Conservation (phyloP, 2,888 invertebrate species). For the Chrysopilus asiliformis region DNA sequence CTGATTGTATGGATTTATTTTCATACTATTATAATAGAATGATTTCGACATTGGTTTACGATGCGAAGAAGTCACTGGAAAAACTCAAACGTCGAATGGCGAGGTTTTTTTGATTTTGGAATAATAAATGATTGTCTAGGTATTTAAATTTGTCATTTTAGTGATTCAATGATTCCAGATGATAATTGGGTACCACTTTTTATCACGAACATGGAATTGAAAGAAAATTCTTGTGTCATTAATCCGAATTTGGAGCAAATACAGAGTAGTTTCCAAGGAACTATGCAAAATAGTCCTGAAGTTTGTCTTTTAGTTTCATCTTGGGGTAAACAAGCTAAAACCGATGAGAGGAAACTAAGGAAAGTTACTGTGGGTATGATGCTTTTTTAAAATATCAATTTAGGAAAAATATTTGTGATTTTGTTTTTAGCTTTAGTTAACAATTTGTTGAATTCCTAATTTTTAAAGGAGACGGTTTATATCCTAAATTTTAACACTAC, state of each 20-base stretch:
- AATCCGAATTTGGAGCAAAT: constrained; percentile 26
- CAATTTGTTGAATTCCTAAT: too few species aligned
- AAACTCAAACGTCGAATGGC: constrained; percentile 45
- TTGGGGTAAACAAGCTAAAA: constrained; percentile 62
- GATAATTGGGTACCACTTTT: constrained; percentile 19
- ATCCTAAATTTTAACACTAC: background rate
- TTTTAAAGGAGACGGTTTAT: too few species aligned
- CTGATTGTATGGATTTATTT: constrained; percentile 69
- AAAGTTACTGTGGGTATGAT: constrained; percentile 24
- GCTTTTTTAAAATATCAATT: background rate
- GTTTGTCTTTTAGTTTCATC: constrained; percentile 57
- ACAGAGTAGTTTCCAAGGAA: constrained; percentile 26
- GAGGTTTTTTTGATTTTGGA: constrained; percentile 17
- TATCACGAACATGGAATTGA: constrained; percentile 24
- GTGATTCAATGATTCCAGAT: background rate
- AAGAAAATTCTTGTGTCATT: constrained; percentile 22
- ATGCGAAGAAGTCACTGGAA: constrained; percentile 61
- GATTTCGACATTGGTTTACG: constrained; percentile 57
- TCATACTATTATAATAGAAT: constrained; percentile 66
- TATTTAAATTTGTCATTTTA: background rate
- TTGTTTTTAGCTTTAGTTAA: too few species aligned
- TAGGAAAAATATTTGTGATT: too few species aligned
- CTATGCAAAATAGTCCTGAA: constrained; percentile 52
- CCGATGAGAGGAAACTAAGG: constrained; percentile 22
- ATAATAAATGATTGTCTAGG: background rate